Base-by-base conservation (phyloP, 1,140 invertebrate genomes). In the Odontomachus brunneus region DNA sequence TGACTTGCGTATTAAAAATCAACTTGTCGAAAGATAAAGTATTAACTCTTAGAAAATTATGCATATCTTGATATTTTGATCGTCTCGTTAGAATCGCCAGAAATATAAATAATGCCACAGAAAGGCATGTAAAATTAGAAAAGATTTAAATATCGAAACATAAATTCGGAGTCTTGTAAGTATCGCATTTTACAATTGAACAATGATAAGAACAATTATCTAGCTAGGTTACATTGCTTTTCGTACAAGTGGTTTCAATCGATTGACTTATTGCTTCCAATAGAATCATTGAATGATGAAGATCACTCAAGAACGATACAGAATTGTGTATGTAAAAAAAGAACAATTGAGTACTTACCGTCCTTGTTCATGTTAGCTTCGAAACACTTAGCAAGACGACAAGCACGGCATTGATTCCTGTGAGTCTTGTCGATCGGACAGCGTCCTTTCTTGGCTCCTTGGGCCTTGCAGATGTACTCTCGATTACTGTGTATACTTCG, bases 331-430 rank as follows among this genome's bases (percentile, higher is more conserved):
- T 59, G 12, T 44, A 5, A 12, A 12, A n/a, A 9, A 29, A 14
- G 2, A 26, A 51, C 4, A 15, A 62, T 51, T 38, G 9, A 24
- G 59, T 11, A 96, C 97, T 97, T 95, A 99, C 99, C 98, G 95
- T 99, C 98, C 96, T 99, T 99, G 93, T 99, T 99, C 99, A 99
- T 99, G 85, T 98, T 97, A 55, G 98, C 98, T 93, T 98, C 97
- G 92, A 99, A 98, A 93, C 99, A 99, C 95, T 99, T 99, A 90
- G 97, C 98, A 26, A 99, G 96, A 63, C 99, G 95, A 93, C 99
- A 99, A 87, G 98, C 98, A 72, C 99, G 95, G 94, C 99, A 99
- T 95, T 99, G 98, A 95, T 99, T 99, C 53, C 98, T 95, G 92
- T 99, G 98, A 0, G 98, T 99, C 94, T 99, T 99, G 95, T 99